A percentile compares a stretch with the other conserved stretches of the same genome.
phyloP scores from a whole-genome alignment of 2,113 vertebrate species.

The Tachysurus vachellii region DNA sequence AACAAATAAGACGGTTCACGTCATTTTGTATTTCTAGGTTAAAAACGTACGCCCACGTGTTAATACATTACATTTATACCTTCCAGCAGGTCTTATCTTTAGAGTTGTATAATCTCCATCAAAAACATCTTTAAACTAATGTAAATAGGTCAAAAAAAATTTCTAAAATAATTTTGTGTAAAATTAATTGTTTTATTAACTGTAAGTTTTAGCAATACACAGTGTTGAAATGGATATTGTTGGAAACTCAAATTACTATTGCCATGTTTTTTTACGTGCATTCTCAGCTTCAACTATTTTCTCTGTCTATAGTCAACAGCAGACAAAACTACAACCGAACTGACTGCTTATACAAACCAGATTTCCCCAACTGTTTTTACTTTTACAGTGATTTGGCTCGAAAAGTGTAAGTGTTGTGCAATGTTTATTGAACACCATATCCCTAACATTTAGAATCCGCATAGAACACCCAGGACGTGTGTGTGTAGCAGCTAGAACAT shows the following conservation, averaged over 20 bases:
- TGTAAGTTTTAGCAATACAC: not conserved
- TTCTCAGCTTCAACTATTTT: not conserved
- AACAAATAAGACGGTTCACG: not conserved
- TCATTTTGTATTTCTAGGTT: not conserved
- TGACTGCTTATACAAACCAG: not conserved
- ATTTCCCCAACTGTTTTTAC: not conserved
- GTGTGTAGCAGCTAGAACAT: not conserved
- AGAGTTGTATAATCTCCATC: not conserved
- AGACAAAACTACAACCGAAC: not conserved
- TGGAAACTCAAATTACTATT: not conserved
- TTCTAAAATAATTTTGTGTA: not conserved
- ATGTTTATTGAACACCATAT: constrained; percentile 17
- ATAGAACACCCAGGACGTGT: not conserved
- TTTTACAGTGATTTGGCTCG: not conserved
- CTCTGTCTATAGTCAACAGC: no score
- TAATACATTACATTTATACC: not conserved
- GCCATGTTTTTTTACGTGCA: not conserved
- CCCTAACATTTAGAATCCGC: constrained; percentile 7
- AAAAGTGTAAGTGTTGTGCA: constrained; percentile 11
- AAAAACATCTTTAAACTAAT: not conserved
- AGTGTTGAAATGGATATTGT: not conserved
- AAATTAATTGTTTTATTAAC: not conserved
- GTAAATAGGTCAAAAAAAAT: not conserved
- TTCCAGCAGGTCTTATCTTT: not conserved
- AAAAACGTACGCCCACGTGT: not conserved